Base-by-base conservation (phyloP, 2,113 vertebrate genomes). In the Phyllostomus discolor region DNA sequence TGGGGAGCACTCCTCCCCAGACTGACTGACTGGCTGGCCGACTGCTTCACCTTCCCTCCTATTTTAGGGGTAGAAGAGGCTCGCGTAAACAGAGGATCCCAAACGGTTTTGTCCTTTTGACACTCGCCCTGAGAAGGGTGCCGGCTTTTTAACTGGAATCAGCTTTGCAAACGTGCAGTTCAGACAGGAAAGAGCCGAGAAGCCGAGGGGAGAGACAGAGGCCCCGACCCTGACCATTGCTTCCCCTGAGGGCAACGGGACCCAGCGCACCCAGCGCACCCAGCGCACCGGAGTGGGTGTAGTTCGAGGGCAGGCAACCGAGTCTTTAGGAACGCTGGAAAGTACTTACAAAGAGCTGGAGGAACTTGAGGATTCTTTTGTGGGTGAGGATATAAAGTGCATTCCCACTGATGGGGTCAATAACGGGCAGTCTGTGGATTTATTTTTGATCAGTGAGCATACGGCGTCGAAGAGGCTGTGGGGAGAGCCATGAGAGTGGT, bases 361-460 rank as follows among this genome's bases (percentile, higher is more conserved):
- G 99, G 98, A 99, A 99, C 99, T 99, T 99, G 98, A 99, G 99
- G 98, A 99, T 99, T 98, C 99, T 99, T 98, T 99, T 99, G 99
- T 99, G 99, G 4, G 99, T 99, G 97, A 99, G 99, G 97, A 99
- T 99, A 98, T 99, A 99, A 98, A 99, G 99, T 98, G 99, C 99
- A 94, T 99, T 99, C 95, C 99, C 99, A 96, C 99, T 99, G 98
- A 99, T 98, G 0, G 99, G 99, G 96, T 99, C 99, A 80, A 99
- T 99, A 97, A 99, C 99, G 22, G 99, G 99, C 97, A 99, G 98
- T 95, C 99, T 99, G 97, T 99, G 99, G 98, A 99, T 99, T 99
- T 99, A 97, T 99, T 99, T 98, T 99, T 99, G 97, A 99, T 99
- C 98, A 99, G 98, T 6, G 99, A 99, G 98, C 99, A 98, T 57